Base-by-base conservation (phyloP, 2,888 invertebrate species). In the Amitus sp. region DNA sequence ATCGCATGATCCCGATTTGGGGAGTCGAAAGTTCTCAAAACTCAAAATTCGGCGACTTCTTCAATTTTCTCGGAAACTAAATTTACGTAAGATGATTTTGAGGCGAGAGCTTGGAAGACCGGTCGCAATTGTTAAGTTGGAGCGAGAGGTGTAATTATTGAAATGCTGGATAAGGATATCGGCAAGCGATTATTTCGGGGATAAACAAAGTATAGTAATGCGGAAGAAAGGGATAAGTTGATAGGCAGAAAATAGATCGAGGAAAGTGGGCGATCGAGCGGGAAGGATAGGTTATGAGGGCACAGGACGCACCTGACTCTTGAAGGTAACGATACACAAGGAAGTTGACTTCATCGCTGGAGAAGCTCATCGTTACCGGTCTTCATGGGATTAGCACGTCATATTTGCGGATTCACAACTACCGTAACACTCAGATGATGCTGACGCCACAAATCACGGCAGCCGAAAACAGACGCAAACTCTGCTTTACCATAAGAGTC, bases 281-380 rank as follows among this genome's bases (percentile, higher is more conserved):
- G 60, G 46, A 39, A 49, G 43, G 20, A 37, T 33, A 75, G 73
- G 74, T 74, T 73, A 75, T 61, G 62, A 49, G 33, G 20, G 15
- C 33, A 47, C 64, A 52, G n/a, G 54, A 77, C 85, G 79, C 83
- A 98, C 98, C 99, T 75, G 98, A 97, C 86, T 99, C 99, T 83
- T 98, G 97, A 65, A 99, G 87, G 84, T 99, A 99, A 78, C 98
- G 89, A 84, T 98, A 99, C 63, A 99, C 97, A 71, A 99, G 87
- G 84, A 96, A 99, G 85, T 99, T 99, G 7, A 99, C 96, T 89
- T 99, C 98, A 84, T 99, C 98, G 84, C 97, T 98, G 73, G 96
- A 95, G 84, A 98, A 97, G 88, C 96, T 98, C 98, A 98, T 98
- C 65, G 68, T 82, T 75, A 58, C 67, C 61, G 46, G 52, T 53